Evolutionary conservation across 2,797 vertebrate genomes (phyloP).

Genomic region (Momotus momota): DNA sequence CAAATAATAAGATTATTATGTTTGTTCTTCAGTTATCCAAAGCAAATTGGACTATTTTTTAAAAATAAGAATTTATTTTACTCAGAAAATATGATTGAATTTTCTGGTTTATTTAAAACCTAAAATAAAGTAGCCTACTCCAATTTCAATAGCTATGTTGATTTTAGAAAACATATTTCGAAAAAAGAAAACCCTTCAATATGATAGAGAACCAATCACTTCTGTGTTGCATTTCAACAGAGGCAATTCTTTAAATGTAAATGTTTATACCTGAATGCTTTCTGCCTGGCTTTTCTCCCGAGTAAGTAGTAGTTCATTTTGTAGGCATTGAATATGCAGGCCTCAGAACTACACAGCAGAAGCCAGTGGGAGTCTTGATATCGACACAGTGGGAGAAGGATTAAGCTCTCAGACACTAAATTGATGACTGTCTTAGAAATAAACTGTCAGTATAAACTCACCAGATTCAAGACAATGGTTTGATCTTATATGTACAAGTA

Average conservation of each 20-base stretch:
- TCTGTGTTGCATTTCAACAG: background rate
- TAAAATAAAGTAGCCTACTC: background rate
- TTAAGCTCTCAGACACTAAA: constrained; percentile 29
- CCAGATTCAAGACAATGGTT: background rate
- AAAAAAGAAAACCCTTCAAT: background rate
- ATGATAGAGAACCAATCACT: background rate
- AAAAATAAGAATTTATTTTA: background rate
- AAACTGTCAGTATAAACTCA: constrained; percentile 31
- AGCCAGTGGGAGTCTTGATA: constrained; percentile 39
- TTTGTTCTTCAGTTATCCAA: background rate
- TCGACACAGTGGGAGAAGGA: background rate
- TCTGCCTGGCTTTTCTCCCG: constrained; percentile 36
- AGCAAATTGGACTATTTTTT: background rate
- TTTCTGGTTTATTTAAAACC: background rate
- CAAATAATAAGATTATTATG: background rate
- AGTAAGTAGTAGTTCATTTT: constrained; percentile 2
- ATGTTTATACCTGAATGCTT: constrained; percentile 32
- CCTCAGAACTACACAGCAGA: constrained; percentile 16
- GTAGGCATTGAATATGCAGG: background rate
- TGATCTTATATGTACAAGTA: background rate
- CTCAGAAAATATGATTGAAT: background rate
- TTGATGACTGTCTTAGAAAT: constrained; percentile 43
- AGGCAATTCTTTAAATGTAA: constrained; percentile 10
- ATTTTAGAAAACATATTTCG: background rate
- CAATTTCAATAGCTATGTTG: background rate